Base-by-base conservation (phyloP, 2,888 invertebrate genomes). In the Tiliacea citrago region DNA sequence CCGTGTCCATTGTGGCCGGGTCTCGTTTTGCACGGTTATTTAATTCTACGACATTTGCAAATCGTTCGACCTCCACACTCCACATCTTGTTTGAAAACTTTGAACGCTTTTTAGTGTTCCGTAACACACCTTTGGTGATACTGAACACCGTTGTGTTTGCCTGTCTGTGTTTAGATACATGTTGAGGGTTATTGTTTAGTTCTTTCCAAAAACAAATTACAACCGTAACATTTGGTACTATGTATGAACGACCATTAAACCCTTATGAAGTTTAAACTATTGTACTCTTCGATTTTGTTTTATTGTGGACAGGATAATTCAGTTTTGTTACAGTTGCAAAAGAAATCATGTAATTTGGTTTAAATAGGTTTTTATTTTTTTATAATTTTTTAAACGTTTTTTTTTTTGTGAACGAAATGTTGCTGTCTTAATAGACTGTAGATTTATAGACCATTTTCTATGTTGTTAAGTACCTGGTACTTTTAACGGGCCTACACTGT, bases 11-110 rank as follows among this genome's bases (percentile, higher is more conserved):
- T 89, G 83, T 84, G 78, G 75, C 68, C 68, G 57, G 63, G 79
- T 82, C 83, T 80, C 75, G 81, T 83, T 84, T 72, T 76, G 68
- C 77, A 81, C 76, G 79, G 74, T 77, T 77, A 83, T 86, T 88
- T 88, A 86, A 85, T 85, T 82, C 61, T 57, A 79, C 74, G 75
- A 82, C 74, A 71, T 75, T 81, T 75, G 77, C 77, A 66, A 83
- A 72, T 75, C 29, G 75, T 57, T 73, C 35, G 58, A 72, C 57
- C 72, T 77, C 45, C 29, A 68, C 29, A 51, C 47, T 53, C n/a
- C 2, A 53, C 57, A 66, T 29, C 45, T 53, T 18, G 42, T 39
- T 45, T 72, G 35, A 68, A 57, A 58, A 69, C 62, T 61, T 45
- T 29, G 39, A 68, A 66, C 77, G 16, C 42, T 65, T 35, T 62